Conservation (phyloP, 2,113 vertebrate species). For the Lethenteron reissneri region DNA sequence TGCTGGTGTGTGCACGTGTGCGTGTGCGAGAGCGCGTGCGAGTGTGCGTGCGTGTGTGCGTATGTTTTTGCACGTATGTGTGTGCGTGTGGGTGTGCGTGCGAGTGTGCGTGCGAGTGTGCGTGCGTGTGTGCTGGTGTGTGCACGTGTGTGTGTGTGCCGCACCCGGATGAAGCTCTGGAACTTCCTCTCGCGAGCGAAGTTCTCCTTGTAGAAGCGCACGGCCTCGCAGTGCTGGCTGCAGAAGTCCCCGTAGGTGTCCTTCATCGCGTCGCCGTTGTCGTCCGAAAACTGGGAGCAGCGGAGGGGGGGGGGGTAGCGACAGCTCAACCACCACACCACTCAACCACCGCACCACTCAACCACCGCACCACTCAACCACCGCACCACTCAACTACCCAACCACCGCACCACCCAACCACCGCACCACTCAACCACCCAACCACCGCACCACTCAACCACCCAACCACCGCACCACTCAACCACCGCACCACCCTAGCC, state of each 20-base stretch:
- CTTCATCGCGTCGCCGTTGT: conserved; percentile 54
- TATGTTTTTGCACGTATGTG: neutral
- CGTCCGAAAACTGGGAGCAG: conserved; percentile 51
- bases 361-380: too few relatives aligned
- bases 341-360: too few relatives aligned
- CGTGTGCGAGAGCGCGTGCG: neutral
- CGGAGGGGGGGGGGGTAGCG: too few relatives aligned
- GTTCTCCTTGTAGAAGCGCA: conserved; percentile 76
- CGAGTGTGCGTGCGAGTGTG: neutral
- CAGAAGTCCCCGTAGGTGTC: conserved; percentile 73
- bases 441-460: too few relatives aligned
- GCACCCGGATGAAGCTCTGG: conserved; percentile 73
- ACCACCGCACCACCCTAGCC: too few relatives aligned
- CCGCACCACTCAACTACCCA: too few relatives aligned
- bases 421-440: too few relatives aligned
- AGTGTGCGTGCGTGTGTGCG: neutral
- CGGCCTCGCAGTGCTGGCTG: conserved; percentile 72
- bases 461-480: too few relatives aligned
- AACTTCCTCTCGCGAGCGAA: conserved; percentile 69
- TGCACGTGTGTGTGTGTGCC: neutral
- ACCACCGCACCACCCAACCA: too few relatives aligned
- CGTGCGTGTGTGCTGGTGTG: neutral
- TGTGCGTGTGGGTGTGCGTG: neutral
- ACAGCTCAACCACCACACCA: too few relatives aligned
- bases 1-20: neutral